Evolutionary conservation across 2,113 vertebrate species (phyloP), one percentile per base, ranked within the genome.

Genomic region (Larimichthys polyactis): DNA sequence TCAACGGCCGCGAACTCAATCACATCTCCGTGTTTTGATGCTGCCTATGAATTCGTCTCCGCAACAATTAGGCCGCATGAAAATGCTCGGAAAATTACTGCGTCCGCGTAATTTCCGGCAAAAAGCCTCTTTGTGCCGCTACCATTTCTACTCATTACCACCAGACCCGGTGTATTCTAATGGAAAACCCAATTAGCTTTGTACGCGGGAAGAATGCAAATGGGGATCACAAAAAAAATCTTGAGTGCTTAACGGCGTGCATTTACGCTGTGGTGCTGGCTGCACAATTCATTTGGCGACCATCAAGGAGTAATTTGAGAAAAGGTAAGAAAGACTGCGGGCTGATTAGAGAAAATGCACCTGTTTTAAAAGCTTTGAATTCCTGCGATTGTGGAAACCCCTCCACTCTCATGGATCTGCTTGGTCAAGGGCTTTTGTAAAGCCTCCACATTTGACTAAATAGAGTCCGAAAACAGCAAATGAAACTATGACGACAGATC

Each of bases 111-210:
- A 89, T 89, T 91, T 85, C 52, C 12, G 36, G 79, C 73, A 87
- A 90, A 90, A 90, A 82, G 85, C 88, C 65, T 86, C 83, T 86
- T 86, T 86, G 85, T 79, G 81, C 79, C 83, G 64, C 81, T 44
- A 78, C 72, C 81, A 75, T 89, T 89, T 88, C 81, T 76, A 67
- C 81, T 92, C 88, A 90, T 89, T 91, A 89, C 83, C 74, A 85
- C 43, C 68, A 69, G 73, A 78, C 66, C 79, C 77, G 75, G 64
- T 75, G 69, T 89, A 78, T 88, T 86, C 79, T 92, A 91, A 91
- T 90, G 83, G 88, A 88, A 91, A 90, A 89, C 87, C 87, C 85
- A 92, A 92, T 92, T 92, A 92, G 85, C 85, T 72, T 59, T 59
- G 85, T 74, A 85, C 52, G 51, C 63, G 7, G 75, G 17, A 49